Base-by-base conservation (phyloP, 2,888 invertebrate genomes). In the Liodrosophila aerea region DNA sequence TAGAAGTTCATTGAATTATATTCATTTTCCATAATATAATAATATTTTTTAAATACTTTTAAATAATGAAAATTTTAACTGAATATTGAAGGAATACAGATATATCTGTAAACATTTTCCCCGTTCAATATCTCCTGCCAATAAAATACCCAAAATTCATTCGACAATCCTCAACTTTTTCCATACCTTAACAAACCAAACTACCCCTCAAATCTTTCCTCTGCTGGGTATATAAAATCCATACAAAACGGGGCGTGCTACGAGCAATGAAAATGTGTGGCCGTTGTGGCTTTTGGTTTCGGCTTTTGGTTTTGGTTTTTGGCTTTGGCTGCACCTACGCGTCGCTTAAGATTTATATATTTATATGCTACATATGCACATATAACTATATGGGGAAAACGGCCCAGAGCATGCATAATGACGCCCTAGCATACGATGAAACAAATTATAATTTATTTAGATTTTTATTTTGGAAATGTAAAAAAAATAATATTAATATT, bases 241-340 rank as follows among this genome's bases (percentile, higher is more conserved):
- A 46, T 40, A 27, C 36, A 34, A 62, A 83, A 64, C 64, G 58
- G 85, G 77, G 77, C 85, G 77, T 77, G 78, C 54, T 82, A 41
- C 59, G 50, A 72, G 62, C 72, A 52, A 83, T 73, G 84, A 68
- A 64, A 68, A 64, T 76, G 82, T 74, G 68, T 78, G 69, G 75
- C 75, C 58, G 67, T 57, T 63, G 69, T 51, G 61, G 60, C 54
- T 56, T 58, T 52, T 46, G 44, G 18, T 62, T 37, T 44, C 18
- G 12, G 37, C 29, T 49, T 60, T 67, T 41, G 53, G 70, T 41
- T 43, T 46, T 54, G 39, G 49, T 39, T 36, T 57, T 59, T 51
- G 56, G 56, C 45, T 65, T 68, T 61, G 58, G 71, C 70, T 78
- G 85, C 78, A 74, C 77, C 85, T 84, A 84, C 85, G 82, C 77